Evolutionary conservation across 1,140 invertebrate species (phyloP).

Genomic region (Physella acuta): DNA sequence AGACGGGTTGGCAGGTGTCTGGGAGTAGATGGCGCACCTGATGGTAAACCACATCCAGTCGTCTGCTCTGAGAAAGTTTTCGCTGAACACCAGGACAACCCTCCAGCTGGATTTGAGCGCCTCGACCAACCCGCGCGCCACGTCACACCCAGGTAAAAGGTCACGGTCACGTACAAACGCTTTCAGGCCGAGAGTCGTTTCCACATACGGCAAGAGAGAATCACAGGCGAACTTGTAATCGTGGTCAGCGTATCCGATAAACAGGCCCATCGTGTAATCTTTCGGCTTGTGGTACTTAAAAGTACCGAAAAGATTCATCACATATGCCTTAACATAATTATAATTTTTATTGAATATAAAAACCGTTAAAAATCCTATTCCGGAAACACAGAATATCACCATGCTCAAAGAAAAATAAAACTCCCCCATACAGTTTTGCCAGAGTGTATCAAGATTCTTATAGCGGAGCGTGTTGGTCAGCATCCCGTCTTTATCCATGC

Average conservation of each 20-base stretch:
- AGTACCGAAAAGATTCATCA: background rate
- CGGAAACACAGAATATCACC: background rate
- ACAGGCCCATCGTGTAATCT: slow-evolving; percentile 3
- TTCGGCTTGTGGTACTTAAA: background rate
- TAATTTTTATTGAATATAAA: slow-evolving; percentile 1
- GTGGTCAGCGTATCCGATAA: slow-evolving; percentile 8
- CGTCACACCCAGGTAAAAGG: background rate
- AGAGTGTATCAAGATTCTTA: background rate
- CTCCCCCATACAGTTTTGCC: slow-evolving; percentile 6
- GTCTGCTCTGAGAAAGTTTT: too few relatives aligned
- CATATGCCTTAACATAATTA: background rate
- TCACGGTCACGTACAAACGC: too few relatives aligned
- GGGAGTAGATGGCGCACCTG: too few relatives aligned
- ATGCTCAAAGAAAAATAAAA: background rate
- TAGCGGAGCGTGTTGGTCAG: background rate
- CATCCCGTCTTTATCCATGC: too few relatives aligned
- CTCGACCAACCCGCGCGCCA: background rate
- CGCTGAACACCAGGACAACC: too few relatives aligned
- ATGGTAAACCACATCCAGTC: too few relatives aligned
- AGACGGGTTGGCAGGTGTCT: too few relatives aligned
- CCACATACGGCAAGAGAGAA: background rate
- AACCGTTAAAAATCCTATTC: background rate
- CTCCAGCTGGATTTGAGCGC: slow-evolving; percentile 5
- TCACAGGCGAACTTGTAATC: slow-evolving; percentile 4
- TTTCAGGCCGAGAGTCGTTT: too few relatives aligned